Evolutionary conservation across 64 coral and sea anemone species (phyloP).

Genomic region (Montipora cactus): DNA sequence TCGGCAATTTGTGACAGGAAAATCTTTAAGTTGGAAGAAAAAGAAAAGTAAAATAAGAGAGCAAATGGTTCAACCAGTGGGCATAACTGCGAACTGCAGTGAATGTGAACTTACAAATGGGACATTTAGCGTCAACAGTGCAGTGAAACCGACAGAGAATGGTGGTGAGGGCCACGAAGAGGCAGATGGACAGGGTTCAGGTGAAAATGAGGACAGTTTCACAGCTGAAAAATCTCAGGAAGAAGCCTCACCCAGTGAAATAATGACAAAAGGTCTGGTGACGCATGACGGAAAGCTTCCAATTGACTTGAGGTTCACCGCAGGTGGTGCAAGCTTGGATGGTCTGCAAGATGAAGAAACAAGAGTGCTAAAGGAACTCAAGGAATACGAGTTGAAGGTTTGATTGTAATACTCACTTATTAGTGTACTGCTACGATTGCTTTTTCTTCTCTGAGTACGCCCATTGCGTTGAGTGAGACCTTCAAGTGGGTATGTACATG

Average conservation of each 20-base stretch:
- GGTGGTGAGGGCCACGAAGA: not conserved
- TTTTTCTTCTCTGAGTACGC: too few species aligned
- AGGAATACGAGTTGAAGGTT: conserved; percentile 39
- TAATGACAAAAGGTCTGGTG: not conserved
- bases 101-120: not conserved
- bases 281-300: conserved; percentile 17
- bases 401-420: not conserved
- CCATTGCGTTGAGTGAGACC: too few species aligned
- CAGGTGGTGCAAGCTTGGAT: not conserved
- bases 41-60: conserved; percentile 2
- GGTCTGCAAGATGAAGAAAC: conserved; percentile 29
- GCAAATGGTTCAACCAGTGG: not conserved
- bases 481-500: too few species aligned
- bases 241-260: not conserved
- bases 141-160: not conserved
- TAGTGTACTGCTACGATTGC: too few species aligned
- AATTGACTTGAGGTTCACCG: conserved; percentile 45
- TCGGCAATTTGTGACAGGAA: not conserved
- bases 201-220: not conserved
- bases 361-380: conserved; percentile 16
- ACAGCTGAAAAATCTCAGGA: not conserved
- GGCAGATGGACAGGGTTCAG: not conserved
- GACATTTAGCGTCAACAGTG: not conserved
- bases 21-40: conserved; percentile 4
- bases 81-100: not conserved